A percentile compares a stretch with the other conserved stretches of the same genome.
phyloP scores from a whole-genome alignment of 92 coral and sea anemone genomes.

The Epizoanthus scotinus region DNA sequence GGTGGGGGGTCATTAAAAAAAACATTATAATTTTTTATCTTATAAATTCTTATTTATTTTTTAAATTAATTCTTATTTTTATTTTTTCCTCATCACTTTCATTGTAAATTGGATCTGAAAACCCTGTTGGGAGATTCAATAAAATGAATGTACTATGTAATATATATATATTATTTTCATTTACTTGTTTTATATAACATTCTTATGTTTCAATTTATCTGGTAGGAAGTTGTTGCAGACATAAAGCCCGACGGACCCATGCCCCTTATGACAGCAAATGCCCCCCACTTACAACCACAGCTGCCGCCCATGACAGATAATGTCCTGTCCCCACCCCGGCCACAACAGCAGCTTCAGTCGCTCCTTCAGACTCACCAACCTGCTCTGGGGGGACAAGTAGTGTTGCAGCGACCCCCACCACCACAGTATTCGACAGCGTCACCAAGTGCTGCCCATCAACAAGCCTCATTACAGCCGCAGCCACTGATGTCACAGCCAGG shows the following conservation, averaged over 20 bases:
- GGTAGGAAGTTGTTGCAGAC: background rate
- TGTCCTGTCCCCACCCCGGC: conserved; percentile 33
- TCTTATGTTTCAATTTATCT: background rate
- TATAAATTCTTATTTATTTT: no score
- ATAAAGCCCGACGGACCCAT: conserved; percentile 7
- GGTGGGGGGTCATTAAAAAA: no score
- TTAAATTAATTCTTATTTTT: no score
- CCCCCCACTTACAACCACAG: conserved; percentile 8
- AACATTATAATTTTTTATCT: no score
- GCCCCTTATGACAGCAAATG: conserved; percentile 4
- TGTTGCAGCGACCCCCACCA: conserved; percentile 22
- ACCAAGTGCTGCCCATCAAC: conserved; percentile 22
- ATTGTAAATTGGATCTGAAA: no score
- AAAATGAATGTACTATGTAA: no score
- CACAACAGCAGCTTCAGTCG: conserved; percentile 27
- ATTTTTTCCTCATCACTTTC: no score
- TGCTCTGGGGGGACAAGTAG: conserved; percentile 18
- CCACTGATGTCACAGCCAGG: conserved; percentile 46
- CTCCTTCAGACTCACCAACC: conserved; percentile 34
- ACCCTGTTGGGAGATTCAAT: no score
- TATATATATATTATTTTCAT: no score
- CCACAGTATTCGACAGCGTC: conserved; percentile 13
- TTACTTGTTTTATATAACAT: no score
- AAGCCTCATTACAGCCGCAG: conserved; percentile 39
- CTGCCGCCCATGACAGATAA: conserved; percentile 36